Conservation (phyloP, 2,888 invertebrate genomes). For the Himalopsyche tibetana region DNA sequence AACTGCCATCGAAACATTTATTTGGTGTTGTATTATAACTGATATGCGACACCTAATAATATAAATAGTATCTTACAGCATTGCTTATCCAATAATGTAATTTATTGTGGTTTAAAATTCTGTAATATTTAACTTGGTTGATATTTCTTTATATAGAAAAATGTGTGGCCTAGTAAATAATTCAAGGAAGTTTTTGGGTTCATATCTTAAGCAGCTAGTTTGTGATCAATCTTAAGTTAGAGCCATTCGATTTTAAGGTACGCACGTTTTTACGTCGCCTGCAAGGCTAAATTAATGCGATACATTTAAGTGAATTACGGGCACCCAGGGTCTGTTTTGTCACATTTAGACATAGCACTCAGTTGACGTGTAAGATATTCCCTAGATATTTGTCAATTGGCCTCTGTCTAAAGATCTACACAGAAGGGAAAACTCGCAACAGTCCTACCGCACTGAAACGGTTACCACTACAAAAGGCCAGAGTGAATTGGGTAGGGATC, state of each 20-base stretch:
- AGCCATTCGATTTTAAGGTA: neutral
- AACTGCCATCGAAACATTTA: no score
- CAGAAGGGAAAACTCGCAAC: neutral
- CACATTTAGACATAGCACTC: slow-evolving; percentile 30
- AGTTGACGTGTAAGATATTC: slow-evolving; percentile 31
- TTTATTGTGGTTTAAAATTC: no score
- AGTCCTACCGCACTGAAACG: neutral
- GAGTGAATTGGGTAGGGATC: slow-evolving; percentile 7
- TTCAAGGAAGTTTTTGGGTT: neutral
- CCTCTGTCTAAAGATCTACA: slow-evolving; percentile 9
- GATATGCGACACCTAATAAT: no score
- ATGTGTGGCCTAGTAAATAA: neutral
- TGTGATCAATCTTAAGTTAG: neutral
- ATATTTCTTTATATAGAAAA: neutral
- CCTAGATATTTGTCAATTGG: slow-evolving; percentile 8
- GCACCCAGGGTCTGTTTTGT: slow-evolving; percentile 29
- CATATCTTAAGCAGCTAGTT: neutral
- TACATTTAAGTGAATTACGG: slow-evolving; percentile 31
- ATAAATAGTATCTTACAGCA: no score
- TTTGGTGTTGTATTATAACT: no score
- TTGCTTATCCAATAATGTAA: no score
- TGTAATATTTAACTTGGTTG: no score
- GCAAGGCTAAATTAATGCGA: neutral
- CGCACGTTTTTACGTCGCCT: slow-evolving; percentile 17
- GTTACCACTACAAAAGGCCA: slow-evolving; percentile 14